These are phyloP conservation scores for Ptiloglossa arizonensis DNA, from an alignment of 1,140 invertebrate genomes.

Conservation along the genomic window DNA sequence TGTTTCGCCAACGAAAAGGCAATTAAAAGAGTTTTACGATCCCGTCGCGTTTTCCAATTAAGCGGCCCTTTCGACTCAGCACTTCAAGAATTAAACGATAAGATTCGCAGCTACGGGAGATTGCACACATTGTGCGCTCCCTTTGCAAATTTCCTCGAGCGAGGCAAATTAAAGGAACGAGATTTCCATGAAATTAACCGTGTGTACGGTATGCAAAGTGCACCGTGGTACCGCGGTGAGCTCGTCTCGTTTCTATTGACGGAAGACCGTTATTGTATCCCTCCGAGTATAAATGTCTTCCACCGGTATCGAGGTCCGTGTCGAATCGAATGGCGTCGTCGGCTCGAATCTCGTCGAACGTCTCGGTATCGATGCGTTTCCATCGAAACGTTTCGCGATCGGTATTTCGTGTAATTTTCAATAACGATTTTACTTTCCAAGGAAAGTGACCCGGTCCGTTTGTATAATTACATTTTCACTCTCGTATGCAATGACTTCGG, in stretches of 20 bases:
- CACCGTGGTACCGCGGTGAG: background rate
- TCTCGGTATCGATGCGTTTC: no score
- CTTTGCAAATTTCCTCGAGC: background rate
- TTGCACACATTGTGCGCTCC: background rate
- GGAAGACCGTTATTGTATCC: background rate
- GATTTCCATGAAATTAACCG: constrained; percentile 37
- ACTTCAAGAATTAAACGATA: background rate
- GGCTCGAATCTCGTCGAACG: background rate
- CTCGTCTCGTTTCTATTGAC: background rate
- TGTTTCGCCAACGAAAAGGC: background rate
- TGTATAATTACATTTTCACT: background rate
- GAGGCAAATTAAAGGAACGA: constrained; percentile 18
- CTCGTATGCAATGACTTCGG: no score
- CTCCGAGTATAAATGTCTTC: background rate
- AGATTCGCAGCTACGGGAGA: background rate
- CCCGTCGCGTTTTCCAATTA: background rate
- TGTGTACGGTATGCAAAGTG: constrained; percentile 14
- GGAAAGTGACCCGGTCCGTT: background rate
- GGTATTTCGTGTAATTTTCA: background rate
- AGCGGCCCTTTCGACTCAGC: background rate
- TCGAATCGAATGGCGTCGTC: background rate
- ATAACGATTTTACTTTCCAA: background rate
- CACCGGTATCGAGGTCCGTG: no score
- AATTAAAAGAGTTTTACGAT: background rate
- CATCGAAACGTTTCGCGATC: background rate